Percentiles rank a stretch among this genome's conserved stretches.
phyloP scores from a whole-genome alignment of 2,888 invertebrate genomes.

The Pelosia muscerda region DNA sequence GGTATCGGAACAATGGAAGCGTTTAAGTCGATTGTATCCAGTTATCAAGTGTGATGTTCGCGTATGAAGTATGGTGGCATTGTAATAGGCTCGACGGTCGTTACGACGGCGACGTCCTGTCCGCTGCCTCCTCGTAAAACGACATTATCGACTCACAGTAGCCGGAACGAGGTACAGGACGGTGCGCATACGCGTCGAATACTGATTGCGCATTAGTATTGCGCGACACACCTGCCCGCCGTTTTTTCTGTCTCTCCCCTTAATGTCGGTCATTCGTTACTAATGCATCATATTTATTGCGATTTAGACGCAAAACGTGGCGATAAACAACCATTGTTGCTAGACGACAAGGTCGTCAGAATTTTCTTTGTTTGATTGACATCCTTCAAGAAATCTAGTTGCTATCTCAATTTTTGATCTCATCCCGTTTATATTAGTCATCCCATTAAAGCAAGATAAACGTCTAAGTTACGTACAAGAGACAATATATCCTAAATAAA shows the following conservation, averaged over 20 bases:
- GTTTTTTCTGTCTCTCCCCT: constrained; percentile 84
- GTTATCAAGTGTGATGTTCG: constrained; percentile 70
- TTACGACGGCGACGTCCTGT: constrained; percentile 87
- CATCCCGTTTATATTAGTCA: constrained; percentile 56
- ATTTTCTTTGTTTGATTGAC: constrained; percentile 59
- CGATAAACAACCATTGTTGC: constrained; percentile 74
- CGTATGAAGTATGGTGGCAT: constrained; percentile 82
- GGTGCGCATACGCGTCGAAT: constrained; percentile 81
- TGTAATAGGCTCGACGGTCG: constrained; percentile 84
- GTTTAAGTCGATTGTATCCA: constrained; percentile 60
- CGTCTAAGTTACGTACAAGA: constrained; percentile 60
- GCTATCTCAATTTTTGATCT: constrained; percentile 50
- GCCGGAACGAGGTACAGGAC: constrained; percentile 87
- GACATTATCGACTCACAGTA: constrained; percentile 87
- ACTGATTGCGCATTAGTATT: constrained; percentile 86
- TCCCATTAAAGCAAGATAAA: constrained; percentile 55
- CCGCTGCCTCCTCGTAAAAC: constrained; percentile 85
- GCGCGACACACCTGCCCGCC: constrained; percentile 84
- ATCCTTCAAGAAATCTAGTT: constrained; percentile 26
- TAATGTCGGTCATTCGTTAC: constrained; percentile 85
- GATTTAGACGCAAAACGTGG: constrained; percentile 73
- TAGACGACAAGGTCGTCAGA: constrained; percentile 72
- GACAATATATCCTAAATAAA: constrained; percentile 74
- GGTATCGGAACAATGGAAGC: constrained; percentile 71
- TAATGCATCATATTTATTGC: constrained; percentile 85